phyloP scores from a whole-genome alignment of 2,113 vertebrate species.

The Tylochromis polylepis region DNA sequence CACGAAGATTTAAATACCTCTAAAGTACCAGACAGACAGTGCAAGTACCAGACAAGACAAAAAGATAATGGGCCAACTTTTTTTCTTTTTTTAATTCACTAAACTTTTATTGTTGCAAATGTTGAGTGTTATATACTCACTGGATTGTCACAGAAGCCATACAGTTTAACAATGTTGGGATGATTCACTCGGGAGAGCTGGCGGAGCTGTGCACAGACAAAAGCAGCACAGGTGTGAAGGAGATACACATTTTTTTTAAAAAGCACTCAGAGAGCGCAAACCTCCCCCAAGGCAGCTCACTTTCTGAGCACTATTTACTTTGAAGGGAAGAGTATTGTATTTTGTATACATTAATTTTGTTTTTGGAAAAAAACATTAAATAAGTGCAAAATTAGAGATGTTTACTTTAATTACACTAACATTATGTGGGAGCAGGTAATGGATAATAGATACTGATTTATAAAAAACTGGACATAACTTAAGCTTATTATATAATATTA shows the following conservation, averaged over 20 bases:
- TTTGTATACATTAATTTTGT: background rate
- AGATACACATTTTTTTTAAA: background rate
- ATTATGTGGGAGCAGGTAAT: background rate
- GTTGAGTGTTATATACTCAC: conserved; percentile 75
- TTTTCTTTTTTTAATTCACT: background rate
- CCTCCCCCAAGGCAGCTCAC: background rate
- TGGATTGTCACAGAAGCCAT: conserved; percentile 90
- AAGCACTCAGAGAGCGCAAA: background rate
- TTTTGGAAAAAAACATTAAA: background rate
- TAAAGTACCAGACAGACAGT: no score
- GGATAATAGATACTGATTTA: background rate
- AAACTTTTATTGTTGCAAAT: background rate
- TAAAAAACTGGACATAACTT: background rate
- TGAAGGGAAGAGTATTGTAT: background rate
- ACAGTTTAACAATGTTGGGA: conserved; percentile 94
- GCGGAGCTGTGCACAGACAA: conserved; percentile 71
- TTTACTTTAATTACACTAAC: background rate
- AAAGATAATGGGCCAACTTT: background rate
- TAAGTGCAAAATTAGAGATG: background rate
- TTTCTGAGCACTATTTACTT: background rate
- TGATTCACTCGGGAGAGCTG: conserved; percentile 93
- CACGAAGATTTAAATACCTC: background rate
- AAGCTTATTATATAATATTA: no score
- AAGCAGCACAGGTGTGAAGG: background rate
- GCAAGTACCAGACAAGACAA: background rate